Evolutionary conservation across 1,140 invertebrate species (phyloP), one percentile per base, ranked within the genome.

Genomic region (Oppia nitens): DNA sequence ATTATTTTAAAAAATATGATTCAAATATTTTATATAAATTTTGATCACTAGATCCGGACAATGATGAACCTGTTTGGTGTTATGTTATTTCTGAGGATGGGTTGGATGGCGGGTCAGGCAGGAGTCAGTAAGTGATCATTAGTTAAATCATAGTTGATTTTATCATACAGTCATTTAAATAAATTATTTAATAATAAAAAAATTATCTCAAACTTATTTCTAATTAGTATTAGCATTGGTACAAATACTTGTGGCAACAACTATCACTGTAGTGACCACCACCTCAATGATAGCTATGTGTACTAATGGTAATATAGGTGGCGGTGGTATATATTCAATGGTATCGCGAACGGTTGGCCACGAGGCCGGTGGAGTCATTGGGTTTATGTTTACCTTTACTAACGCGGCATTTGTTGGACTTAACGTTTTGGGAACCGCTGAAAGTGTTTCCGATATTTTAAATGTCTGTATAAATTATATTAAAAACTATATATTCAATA

Each of bases 341-440:
- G 78, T 78, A 64, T 79, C 75, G 3, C 68, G 80, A 48, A 79
- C 77, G 63, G 67, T 81, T 17, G 79, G 79, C 12, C 79, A 50
- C 17, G 79, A 81, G 66, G 81, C 77, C 69, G 79, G 79, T 60
- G 79, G 77, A 54, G 75, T 78, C 53, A 80, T 81, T 59, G 79
- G 78, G 2, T 63, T 81, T 6, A 75, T 81, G 59, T 80, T 81
- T 62, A 78, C 77, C 40, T 63, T 81, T 28, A 79, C 79, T 23
- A 81, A 81, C 66, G 75, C 77, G 25, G 72, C 81, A 14, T 78
- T 77, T 55, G 76, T 77, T 17, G 73, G 79, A 3, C 76, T 81
- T 72, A 77, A 78, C 67, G 66, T 65, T 25, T 78, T 81, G 0
- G 79, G 79, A 25, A 50, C 57, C 17, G 57, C 57, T 6, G 57